phyloP scores from a whole-genome alignment of 2,888 invertebrate species.

The Philhelius pedissequus region DNA sequence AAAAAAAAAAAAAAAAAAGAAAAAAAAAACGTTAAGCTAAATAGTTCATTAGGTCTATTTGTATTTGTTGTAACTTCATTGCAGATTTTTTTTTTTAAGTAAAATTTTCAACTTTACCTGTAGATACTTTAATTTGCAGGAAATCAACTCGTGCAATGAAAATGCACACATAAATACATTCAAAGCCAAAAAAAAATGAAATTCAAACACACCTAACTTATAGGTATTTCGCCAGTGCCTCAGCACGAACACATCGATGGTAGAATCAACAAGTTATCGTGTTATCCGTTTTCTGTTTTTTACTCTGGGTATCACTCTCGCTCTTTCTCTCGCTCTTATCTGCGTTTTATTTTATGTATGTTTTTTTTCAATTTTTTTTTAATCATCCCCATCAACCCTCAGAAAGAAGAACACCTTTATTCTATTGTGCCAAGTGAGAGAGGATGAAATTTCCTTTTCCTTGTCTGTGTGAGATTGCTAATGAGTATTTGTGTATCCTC shows the following conservation, averaged over 20 bases:
- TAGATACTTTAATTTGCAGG: constrained; percentile 63
- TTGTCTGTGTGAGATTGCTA: constrained; percentile 33
- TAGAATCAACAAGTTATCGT: constrained; percentile 67
- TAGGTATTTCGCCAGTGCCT: not conserved
- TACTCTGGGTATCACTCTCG: constrained; percentile 46
- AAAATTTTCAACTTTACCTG: constrained; percentile 50
- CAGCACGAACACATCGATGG: not conserved
- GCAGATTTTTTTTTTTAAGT: not conserved
- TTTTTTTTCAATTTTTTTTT: not conserved
- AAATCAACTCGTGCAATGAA: constrained; percentile 38
- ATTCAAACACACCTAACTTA: constrained; percentile 6
- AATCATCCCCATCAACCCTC: constrained; percentile 6
- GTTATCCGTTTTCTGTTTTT: constrained; percentile 52
- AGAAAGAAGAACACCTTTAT: not conserved
- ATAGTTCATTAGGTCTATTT: constrained; percentile 57
- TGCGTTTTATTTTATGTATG: constrained; percentile 6
- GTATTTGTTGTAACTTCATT: constrained; percentile 16
- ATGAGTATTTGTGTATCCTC: constrained; percentile 43
- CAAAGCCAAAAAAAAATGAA: not conserved
- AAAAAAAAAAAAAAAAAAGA: not conserved
- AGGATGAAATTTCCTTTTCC: not conserved
- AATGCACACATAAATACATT: not conserved
- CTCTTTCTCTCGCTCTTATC: constrained; percentile 53
- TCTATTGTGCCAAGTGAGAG: constrained; percentile 51
- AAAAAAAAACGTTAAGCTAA: constrained; percentile 3